These are phyloP conservation scores for Linnaemya vulpina DNA, from an alignment of 2,888 invertebrate genomes.

Conservation along the genomic window DNA sequence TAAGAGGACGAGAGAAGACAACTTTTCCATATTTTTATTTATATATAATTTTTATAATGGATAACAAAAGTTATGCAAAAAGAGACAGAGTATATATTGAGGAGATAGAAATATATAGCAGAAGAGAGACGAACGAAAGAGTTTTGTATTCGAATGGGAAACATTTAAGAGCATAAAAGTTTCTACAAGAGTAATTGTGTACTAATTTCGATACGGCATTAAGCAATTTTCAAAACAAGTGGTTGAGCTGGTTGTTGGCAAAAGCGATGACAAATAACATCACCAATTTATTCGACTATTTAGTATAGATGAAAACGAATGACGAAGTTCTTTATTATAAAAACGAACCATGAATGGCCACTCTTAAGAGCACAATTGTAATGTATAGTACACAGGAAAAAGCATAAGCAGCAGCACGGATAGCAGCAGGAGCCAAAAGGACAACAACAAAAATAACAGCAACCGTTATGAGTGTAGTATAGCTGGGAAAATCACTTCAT, in stretches of 20 bases:
- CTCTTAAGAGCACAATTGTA: conserved; percentile 62
- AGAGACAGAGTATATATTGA: not conserved
- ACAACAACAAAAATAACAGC: conserved; percentile 18
- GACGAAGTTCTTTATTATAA: conserved; percentile 50
- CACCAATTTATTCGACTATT: conserved; percentile 6
- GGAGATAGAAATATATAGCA: not conserved
- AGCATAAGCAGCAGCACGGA: conserved; percentile 55
- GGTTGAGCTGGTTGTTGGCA: conserved; percentile 75
- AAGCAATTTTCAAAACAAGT: conserved; percentile 78
- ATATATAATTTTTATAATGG: not conserved
- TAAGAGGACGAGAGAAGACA: not conserved
- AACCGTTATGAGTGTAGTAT: conserved; percentile 30
- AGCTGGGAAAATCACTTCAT: conserved; percentile 38
- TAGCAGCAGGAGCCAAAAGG: conserved; percentile 57
- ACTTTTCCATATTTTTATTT: not conserved
- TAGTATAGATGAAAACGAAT: conserved; percentile 53
- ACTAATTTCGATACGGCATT: conserved; percentile 16
- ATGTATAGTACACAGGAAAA: conserved; percentile 30
- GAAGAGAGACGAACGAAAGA: not conserved
- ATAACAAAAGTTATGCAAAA: not conserved
- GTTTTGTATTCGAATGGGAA: not conserved
- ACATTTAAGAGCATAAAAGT: conserved; percentile 4
- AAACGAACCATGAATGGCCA: conserved; percentile 49
- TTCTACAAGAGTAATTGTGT: not conserved
- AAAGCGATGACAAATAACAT: conserved; percentile 49